A percentile compares a stretch with the other conserved stretches of the same genome.
phyloP scores from a whole-genome alignment of 2,888 invertebrate genomes.

The Andricus quercusramuli region DNA sequence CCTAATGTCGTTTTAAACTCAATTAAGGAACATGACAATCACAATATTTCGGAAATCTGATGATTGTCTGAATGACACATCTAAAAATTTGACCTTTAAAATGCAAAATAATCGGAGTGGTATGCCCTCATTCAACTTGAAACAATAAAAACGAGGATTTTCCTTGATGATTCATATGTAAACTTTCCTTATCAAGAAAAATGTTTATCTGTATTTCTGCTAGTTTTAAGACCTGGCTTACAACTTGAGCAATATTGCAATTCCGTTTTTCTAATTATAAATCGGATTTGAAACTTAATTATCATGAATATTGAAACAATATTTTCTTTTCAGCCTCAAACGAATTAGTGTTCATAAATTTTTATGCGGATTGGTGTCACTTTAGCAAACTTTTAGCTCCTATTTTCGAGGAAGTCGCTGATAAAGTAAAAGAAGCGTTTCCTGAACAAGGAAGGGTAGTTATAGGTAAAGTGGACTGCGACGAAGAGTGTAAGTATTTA shows the following conservation, averaged over 20 bases:
- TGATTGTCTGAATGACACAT: too few relatives aligned
- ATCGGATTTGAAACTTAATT: slow-evolving; percentile 17
- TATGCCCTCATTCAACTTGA: neutral
- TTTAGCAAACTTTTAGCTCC: slow-evolving; percentile 98
- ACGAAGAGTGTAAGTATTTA: slow-evolving; percentile 85
- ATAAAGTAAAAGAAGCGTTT: slow-evolving; percentile 88
- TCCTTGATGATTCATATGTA: neutral
- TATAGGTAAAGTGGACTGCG: slow-evolving; percentile 98
- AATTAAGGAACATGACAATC: neutral
- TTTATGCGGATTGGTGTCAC: slow-evolving; percentile 99
- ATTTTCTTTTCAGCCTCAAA: slow-evolving; percentile 86
- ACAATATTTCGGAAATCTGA: neutral
- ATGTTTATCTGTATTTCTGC: neutral
- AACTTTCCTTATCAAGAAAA: slow-evolving; percentile 6
- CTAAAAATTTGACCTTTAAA: neutral
- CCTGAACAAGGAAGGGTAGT: slow-evolving; percentile 92
- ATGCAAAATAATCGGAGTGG: neutral
- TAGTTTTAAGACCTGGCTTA: neutral
- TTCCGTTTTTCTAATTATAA: neutral
- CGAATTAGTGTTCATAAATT: slow-evolving; percentile 98
- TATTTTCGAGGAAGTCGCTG: slow-evolving; percentile 97
- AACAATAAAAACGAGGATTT: neutral
- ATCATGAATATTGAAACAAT: slow-evolving; percentile 11
- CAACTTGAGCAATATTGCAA: too few relatives aligned
- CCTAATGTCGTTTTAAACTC: neutral